Percentiles rank a stretch among this genome's conserved stretches.
phyloP scores from a whole-genome alignment of 2,113 vertebrate species.

The Esox niger region DNA sequence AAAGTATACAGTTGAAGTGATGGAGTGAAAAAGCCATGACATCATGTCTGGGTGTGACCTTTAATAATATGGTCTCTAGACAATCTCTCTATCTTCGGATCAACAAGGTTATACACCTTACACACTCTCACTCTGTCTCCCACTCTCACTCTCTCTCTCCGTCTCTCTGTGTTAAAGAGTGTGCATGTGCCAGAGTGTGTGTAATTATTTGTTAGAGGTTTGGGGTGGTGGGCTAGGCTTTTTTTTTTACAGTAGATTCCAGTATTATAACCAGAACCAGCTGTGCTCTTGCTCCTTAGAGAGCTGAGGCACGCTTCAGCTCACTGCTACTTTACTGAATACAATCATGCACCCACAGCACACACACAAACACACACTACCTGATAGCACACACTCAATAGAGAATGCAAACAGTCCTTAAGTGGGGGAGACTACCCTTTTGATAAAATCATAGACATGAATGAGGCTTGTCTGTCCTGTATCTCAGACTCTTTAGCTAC shows the following conservation, averaged over 20 bases:
- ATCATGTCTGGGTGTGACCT: no score
- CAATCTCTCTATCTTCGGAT: conserved; percentile 26
- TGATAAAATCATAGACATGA: no score
- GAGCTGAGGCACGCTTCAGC: neutral
- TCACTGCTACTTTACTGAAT: neutral
- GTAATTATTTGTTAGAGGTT: conserved; percentile 32
- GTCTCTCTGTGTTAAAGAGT: conserved; percentile 20
- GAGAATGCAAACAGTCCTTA: no score
- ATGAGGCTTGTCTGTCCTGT: no score
- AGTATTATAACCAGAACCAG: conserved; percentile 74
- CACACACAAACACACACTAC: neutral
- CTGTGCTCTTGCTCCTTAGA: conserved; percentile 60
- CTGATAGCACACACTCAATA: no score
- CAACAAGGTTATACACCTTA: neutral
- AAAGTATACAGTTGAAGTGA: no score
- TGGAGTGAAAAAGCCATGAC: conserved; percentile 12
- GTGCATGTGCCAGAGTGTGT: conserved; percentile 12
- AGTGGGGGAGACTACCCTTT: no score
- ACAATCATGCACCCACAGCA: neutral
- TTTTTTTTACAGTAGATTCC: conserved; percentile 75
- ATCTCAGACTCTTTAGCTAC: no score
- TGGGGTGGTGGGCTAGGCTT: conserved; percentile 46
- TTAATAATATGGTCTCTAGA: conserved; percentile 44
- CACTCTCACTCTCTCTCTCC: no score
- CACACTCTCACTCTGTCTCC: neutral